Conservation (phyloP, 2,888 invertebrate genomes). For the Hydrotaea diabolus region DNA sequence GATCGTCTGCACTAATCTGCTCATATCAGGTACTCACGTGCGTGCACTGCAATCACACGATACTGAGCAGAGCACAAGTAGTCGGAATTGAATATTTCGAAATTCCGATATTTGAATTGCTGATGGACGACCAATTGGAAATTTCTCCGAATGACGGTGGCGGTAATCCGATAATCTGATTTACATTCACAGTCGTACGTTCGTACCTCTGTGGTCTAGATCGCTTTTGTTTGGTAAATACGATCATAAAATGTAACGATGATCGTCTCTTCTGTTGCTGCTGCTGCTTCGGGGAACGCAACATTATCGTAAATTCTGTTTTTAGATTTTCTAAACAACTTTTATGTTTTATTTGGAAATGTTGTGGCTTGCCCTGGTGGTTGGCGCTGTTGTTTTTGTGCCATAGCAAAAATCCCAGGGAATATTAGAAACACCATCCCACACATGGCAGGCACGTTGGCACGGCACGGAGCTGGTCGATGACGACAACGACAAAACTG, state of each 20-base stretch:
- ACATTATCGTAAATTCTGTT: slow-evolving; percentile 28
- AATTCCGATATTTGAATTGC: not conserved
- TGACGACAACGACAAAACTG: not conserved
- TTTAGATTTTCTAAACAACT: slow-evolving; percentile 15
- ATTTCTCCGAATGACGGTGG: not conserved
- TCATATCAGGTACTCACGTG: slow-evolving; percentile 7
- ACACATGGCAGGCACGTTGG: slow-evolving; percentile 20
- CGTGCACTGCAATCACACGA: not conserved
- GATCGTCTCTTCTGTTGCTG: slow-evolving; percentile 5
- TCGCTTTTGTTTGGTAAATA: not conserved
- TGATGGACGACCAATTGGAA: not conserved
- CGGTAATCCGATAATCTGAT: slow-evolving; percentile 30
- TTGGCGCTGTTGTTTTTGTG: not conserved
- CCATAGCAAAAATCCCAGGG: slow-evolving; percentile 1
- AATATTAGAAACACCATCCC: slow-evolving; percentile 12
- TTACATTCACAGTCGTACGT: not conserved
- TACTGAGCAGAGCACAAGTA: not conserved
- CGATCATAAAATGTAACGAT: slow-evolving; percentile 10
- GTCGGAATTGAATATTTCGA: not conserved
- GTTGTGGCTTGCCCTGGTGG: slow-evolving; percentile 10
- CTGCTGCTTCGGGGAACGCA: slow-evolving; percentile 3
- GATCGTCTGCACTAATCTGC: not conserved
- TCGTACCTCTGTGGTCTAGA: not conserved
- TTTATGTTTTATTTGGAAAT: slow-evolving; percentile 34
- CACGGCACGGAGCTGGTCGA: no score